These are phyloP conservation scores for Botia almorhae DNA, from an alignment of 2,797 vertebrate genomes.

Conservation along the genomic window DNA sequence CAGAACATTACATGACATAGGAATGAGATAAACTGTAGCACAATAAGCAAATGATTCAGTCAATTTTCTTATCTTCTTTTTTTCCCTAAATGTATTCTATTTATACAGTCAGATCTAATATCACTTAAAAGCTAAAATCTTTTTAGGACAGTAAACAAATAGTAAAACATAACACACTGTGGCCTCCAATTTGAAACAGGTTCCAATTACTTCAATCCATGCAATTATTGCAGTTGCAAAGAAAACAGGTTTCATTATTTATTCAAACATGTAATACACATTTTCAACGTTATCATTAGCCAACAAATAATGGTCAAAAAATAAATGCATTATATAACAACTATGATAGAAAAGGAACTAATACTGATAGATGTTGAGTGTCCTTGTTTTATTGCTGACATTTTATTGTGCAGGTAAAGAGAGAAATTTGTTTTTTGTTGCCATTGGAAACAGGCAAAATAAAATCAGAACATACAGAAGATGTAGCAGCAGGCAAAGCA, in stretches of 20 bases:
- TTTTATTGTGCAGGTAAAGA: slow-evolving; percentile 1
- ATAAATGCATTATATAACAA: slow-evolving; percentile 6
- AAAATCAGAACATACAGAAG: slow-evolving; percentile 10
- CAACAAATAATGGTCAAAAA: not conserved
- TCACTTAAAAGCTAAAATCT: slow-evolving; percentile 2
- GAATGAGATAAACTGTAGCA: not conserved
- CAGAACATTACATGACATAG: not conserved
- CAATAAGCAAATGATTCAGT: slow-evolving; percentile 3
- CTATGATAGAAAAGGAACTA: not conserved
- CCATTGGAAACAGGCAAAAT: slow-evolving; percentile 23
- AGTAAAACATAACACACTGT: slow-evolving; percentile 5
- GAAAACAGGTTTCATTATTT: not conserved
- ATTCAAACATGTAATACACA: slow-evolving; percentile 1
- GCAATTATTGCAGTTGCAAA: slow-evolving; percentile 22
- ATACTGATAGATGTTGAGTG: not conserved
- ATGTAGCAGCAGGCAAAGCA: slow-evolving; percentile 40
- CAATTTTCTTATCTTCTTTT: not conserved
- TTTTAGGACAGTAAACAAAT: slow-evolving; percentile 19
- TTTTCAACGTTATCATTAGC: not conserved
- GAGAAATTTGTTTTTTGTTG: not conserved
- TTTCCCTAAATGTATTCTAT: slow-evolving; percentile 27
- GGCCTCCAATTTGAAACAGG: not conserved
- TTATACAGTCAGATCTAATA: slow-evolving; percentile 24
- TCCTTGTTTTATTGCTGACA: slow-evolving; percentile 4
- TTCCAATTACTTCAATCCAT: not conserved